Conservation (phyloP, 2,888 invertebrate genomes). For the Iselma pallidipennis region DNA sequence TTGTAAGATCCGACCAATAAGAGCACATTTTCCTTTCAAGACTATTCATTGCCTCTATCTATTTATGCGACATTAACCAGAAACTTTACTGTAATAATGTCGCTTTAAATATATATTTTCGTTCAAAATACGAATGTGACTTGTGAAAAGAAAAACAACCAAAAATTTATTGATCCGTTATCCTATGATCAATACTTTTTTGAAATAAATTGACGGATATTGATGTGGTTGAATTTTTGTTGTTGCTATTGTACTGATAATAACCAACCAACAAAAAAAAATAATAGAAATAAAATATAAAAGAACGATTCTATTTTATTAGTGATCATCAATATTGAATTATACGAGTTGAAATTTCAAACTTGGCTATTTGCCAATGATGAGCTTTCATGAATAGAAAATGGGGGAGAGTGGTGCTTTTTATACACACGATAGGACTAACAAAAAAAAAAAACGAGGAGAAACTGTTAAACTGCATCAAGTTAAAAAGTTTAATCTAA, state of each 20-base stretch:
- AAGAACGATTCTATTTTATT: background rate
- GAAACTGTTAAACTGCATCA: too few species aligned
- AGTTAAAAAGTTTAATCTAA: background rate
- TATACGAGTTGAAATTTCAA: background rate
- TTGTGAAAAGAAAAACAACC: background rate
- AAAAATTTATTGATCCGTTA: background rate
- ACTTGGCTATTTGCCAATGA: background rate
- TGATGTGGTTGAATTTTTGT: background rate
- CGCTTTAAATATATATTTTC: background rate
- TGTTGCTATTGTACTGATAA: background rate
- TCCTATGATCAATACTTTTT: background rate
- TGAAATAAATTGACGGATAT: background rate
- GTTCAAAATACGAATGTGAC: background rate
- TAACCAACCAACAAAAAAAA: background rate
- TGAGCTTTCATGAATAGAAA: background rate
- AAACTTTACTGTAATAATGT: background rate
- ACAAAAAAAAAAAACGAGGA: too few species aligned
- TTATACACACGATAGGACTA: background rate
- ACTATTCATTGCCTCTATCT: background rate
- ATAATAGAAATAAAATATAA: background rate
- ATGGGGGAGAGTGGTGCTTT: background rate
- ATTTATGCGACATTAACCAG: background rate
- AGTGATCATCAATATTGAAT: background rate
- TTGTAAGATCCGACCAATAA: background rate
- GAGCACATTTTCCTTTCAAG: background rate